These are phyloP conservation scores for Popillia japonica DNA, from an alignment of 1,140 invertebrate species.

Conservation along the genomic window DNA sequence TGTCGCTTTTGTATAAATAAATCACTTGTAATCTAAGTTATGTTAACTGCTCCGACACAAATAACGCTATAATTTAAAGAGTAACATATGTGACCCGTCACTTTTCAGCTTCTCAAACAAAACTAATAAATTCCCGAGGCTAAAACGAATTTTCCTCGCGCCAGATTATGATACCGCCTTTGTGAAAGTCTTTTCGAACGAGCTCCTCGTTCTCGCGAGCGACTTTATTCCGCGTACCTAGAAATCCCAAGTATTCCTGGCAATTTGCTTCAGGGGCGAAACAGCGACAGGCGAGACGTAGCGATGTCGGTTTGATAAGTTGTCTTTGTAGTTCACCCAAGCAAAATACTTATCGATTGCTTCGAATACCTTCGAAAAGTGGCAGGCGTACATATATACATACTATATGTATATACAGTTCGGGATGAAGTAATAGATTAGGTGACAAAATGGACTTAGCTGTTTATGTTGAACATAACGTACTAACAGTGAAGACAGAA, in stretches of 20 bases:
- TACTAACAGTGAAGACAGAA: too few species aligned
- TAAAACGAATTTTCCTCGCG: neutral
- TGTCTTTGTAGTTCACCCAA: neutral
- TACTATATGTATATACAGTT: too few species aligned
- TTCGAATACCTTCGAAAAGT: neutral
- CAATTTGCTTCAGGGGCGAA: neutral
- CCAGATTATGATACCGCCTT: neutral
- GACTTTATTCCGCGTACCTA: neutral
- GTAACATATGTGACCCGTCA: neutral
- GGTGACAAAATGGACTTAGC: too few species aligned
- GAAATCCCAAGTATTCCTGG: neutral
- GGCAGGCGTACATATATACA: too few species aligned
- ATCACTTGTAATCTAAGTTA: neutral
- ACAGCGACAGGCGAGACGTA: neutral
- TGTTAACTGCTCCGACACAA: neutral
- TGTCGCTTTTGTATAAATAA: neutral
- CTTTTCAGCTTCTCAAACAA: neutral
- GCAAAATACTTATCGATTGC: neutral
- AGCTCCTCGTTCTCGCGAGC: neutral
- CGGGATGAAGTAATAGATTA: too few species aligned
- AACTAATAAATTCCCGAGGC: slow-evolving; percentile 8
- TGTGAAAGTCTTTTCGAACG: neutral
- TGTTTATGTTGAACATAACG: too few species aligned
- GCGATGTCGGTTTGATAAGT: neutral
- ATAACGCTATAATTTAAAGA: neutral